A percentile compares a stretch with the other conserved stretches of the same genome.
Conservation (phyloP, 2,797 vertebrate species). For the Nannoperca obscura region DNA sequence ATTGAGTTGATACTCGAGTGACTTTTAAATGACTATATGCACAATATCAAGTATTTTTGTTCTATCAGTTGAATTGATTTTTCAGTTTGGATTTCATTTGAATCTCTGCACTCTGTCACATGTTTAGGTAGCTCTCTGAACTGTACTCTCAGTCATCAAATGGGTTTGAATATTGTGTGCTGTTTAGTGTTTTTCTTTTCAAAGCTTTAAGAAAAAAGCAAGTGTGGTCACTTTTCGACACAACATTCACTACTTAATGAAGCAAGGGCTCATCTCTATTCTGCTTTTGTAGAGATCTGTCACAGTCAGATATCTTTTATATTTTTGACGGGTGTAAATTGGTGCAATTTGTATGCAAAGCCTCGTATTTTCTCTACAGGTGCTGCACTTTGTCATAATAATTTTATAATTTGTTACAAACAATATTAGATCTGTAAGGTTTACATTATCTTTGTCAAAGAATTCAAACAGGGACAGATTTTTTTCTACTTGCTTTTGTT, state of each 20-base stretch:
- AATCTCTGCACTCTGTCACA: background rate
- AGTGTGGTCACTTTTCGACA: constrained; percentile 35
- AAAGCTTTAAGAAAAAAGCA: constrained; percentile 40
- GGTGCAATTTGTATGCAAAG: constrained; percentile 64
- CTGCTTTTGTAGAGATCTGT: constrained; percentile 53
- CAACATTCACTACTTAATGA: constrained; percentile 35
- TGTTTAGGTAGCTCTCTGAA: constrained; percentile 2
- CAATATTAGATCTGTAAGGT: constrained; percentile 43
- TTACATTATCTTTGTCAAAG: constrained; percentile 47
- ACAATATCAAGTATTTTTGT: constrained; percentile 6
- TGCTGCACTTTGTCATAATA: constrained; percentile 61
- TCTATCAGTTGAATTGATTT: constrained; percentile 15
- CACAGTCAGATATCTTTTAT: constrained; percentile 38
- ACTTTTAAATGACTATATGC: constrained; percentile 34
- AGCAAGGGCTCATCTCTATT: constrained; percentile 35
- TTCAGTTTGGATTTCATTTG: constrained; percentile 38
- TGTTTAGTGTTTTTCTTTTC: constrained; percentile 26
- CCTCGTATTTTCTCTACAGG: constrained; percentile 57
- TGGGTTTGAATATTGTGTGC: constrained; percentile 25
- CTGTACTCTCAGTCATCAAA: constrained; percentile 16
- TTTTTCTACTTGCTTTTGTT: constrained; percentile 58
- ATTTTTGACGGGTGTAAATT: constrained; percentile 48
- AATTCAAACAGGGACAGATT: constrained; percentile 31
- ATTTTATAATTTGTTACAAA: constrained; percentile 48
- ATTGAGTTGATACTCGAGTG: background rate